Evolutionary conservation across 2,888 invertebrate genomes (phyloP).

Genomic region (Drosophila putrida): DNA sequence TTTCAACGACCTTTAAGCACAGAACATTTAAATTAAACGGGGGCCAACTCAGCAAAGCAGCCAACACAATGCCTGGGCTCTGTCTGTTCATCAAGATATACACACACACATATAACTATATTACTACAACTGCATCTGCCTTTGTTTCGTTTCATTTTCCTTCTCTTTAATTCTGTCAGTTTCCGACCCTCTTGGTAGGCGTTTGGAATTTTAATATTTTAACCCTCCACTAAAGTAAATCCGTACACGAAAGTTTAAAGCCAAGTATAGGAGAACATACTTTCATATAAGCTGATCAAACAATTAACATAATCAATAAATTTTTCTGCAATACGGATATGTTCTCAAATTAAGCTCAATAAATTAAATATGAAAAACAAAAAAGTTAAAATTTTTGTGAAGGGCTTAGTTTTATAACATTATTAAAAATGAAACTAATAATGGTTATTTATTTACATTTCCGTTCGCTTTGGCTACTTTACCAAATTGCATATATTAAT

Average conservation of each 20-base stretch:
- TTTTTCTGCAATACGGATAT: neutral
- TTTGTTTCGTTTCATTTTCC: constrained; percentile 54
- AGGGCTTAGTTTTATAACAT: neutral
- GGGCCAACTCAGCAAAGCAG: constrained; percentile 14
- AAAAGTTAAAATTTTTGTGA: neutral
- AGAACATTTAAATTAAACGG: constrained; percentile 67
- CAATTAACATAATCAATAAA: neutral
- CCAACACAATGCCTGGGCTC: constrained; percentile 25
- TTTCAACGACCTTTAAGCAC: constrained; percentile 20
- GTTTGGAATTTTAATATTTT: constrained; percentile 62
- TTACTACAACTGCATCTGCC: constrained; percentile 25
- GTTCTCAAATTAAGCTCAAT: neutral
- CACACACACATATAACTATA: constrained; percentile 1
- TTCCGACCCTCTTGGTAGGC: constrained; percentile 31
- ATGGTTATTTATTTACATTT: constrained; percentile 73
- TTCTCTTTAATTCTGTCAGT: constrained; percentile 44
- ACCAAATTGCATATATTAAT: constrained; percentile 63
- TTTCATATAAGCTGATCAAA: constrained; percentile 24
- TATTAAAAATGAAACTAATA: constrained; percentile 19
- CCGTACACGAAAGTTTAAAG: constrained; percentile 24
- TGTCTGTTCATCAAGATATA: constrained; percentile 30
- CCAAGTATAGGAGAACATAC: constrained; percentile 25
- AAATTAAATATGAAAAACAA: neutral
- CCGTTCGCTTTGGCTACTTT: constrained; percentile 61
- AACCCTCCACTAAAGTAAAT: neutral